A percentile compares a stretch with the other conserved stretches of the same genome.
Evolutionary conservation across 2,797 vertebrate species (phyloP).

Genomic region (Lates japonicus): DNA sequence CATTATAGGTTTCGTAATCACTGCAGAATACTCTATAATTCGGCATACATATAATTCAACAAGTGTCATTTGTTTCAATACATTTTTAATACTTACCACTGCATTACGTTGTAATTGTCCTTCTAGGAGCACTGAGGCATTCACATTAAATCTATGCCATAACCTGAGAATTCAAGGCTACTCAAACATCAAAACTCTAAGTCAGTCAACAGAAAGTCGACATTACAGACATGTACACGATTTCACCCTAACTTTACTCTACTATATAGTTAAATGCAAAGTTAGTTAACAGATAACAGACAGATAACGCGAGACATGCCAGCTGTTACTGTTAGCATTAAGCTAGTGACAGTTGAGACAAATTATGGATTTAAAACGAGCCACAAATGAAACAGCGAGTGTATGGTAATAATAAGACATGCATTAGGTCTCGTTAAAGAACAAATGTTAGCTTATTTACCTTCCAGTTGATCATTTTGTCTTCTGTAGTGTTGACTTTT

Average conservation of each 20-base stretch:
- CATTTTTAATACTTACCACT: too few species aligned
- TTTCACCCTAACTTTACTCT: not conserved
- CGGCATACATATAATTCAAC: not conserved
- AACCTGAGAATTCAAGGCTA: not conserved
- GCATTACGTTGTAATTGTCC: not conserved
- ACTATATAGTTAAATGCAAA: not conserved
- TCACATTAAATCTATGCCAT: too few species aligned
- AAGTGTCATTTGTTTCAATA: not conserved
- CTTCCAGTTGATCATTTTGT: conserved; percentile 81
- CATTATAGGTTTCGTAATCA: accelerated
- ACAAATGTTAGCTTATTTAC: conserved; percentile 22
- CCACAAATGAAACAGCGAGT: accelerated
- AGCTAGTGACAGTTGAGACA: not conserved
- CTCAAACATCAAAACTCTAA: not conserved
- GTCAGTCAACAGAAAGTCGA: accelerated
- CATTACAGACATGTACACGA: accelerated
- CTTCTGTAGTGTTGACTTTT: not conserved
- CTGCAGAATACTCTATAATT: not conserved
- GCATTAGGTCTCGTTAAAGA: accelerated
- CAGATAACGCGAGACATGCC: not conserved
- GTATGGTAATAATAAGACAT: accelerated
- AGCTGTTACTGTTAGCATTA: conserved; percentile 30
- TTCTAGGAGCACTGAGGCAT: too few species aligned
- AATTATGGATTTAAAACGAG: not conserved
- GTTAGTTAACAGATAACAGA: not conserved